A percentile compares a stretch with the other conserved stretches of the same genome.
phyloP scores from a whole-genome alignment of 2,888 invertebrate species.

The Cephus runcator region DNA sequence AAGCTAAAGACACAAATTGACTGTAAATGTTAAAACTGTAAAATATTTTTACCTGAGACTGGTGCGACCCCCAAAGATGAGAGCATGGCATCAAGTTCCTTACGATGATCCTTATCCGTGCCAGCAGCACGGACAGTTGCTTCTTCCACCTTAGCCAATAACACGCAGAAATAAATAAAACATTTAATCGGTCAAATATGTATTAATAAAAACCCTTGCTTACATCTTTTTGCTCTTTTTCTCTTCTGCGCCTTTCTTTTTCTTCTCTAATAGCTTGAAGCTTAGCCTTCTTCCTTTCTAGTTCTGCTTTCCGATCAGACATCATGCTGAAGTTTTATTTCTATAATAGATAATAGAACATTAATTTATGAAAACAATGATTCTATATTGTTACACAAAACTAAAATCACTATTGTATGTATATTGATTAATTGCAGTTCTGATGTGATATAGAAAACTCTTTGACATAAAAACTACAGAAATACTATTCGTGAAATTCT shows the following conservation, averaged over 20 bases:
- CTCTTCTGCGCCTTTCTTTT: constrained; percentile 84
- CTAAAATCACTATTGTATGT: neutral
- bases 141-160: constrained; percentile 62
- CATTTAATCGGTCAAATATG: neutral
- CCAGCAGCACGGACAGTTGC: constrained; percentile 64
- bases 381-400: neutral
- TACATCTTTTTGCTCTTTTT: constrained; percentile 90
- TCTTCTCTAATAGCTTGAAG: constrained; percentile 90
- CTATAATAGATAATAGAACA: constrained; percentile 12
- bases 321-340: constrained; percentile 64
- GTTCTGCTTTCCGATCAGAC: constrained; percentile 92
- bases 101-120: constrained; percentile 67
- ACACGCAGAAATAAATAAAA: neutral
- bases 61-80: constrained; percentile 88
- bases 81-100: constrained; percentile 88
- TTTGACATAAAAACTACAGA: neutral
- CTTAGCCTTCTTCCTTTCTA: constrained; percentile 92
- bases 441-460: neutral
- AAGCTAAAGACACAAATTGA: neutral
- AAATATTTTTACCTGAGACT: constrained; percentile 70
- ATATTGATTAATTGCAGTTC: neutral
- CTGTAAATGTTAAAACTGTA: neutral
- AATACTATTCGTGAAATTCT: neutral
- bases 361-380: neutral
- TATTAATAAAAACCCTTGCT: constrained; percentile 56